Evolutionary conservation across 1,140 invertebrate species (phyloP).

Genomic region (Plectrocnemia conspersa): DNA sequence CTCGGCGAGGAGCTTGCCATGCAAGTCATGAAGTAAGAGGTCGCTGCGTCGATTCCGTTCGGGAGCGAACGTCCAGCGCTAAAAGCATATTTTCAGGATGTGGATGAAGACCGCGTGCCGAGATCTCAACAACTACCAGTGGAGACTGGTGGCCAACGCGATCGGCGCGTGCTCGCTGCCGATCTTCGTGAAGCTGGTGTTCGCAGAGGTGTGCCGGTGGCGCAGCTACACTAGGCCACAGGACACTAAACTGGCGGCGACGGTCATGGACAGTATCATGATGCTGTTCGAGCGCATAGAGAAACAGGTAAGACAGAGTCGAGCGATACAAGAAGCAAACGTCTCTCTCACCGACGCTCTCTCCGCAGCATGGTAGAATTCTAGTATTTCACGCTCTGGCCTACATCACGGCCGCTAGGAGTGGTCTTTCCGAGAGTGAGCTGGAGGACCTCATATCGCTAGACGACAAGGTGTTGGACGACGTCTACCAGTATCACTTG

Average conservation of each 20-base stretch:
- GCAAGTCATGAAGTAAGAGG: constrained; percentile 77
- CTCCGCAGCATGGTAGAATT: constrained; percentile 82
- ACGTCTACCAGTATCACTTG: constrained; percentile 97
- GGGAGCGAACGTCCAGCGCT: background rate
- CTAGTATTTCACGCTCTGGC: constrained; percentile 90
- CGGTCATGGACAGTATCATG: constrained; percentile 97
- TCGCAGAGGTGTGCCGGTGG: constrained; percentile 95
- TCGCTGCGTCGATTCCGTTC: background rate
- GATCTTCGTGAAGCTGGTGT: constrained; percentile 96
- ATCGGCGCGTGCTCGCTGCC: constrained; percentile 92
- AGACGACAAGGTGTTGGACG: constrained; percentile 91
- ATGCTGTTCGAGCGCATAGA: constrained; percentile 93
- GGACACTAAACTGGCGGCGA: constrained; percentile 86
- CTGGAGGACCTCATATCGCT: constrained; percentile 91
- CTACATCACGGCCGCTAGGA: constrained; percentile 91
- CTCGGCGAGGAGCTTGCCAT: constrained; percentile 89
- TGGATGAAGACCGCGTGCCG: constrained; percentile 91
- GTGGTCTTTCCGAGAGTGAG: constrained; percentile 88
- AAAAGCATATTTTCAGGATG: constrained; percentile 54
- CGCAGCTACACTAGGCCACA: constrained; percentile 92
- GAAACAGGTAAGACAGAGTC: constrained; percentile 62
- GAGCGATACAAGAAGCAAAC: too few relatives aligned
- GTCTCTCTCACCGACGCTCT: constrained; percentile 30
- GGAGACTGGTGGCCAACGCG: constrained; percentile 89
- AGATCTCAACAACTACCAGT: constrained; percentile 88